Evolutionary conservation across 1,140 invertebrate genomes (phyloP).

Genomic region (Vollenhovia emeryi): DNA sequence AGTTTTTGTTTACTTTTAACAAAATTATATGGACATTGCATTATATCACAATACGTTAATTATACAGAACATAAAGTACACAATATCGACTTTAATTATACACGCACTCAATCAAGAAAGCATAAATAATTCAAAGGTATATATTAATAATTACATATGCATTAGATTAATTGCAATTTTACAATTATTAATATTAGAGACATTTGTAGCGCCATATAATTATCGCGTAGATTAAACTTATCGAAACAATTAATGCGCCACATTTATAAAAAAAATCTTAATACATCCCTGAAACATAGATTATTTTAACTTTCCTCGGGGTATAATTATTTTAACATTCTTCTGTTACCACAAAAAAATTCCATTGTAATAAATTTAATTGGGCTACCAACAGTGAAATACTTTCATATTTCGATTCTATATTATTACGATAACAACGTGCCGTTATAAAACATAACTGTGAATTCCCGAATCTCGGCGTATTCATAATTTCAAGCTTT

Average conservation of each 20-base stretch:
- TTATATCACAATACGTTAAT: slow-evolving; percentile 13
- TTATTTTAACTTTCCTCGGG: neutral
- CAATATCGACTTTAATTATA: neutral
- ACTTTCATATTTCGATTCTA: neutral
- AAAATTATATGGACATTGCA: neutral
- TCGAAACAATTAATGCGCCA: neutral
- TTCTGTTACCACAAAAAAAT: neutral
- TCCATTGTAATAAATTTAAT: neutral
- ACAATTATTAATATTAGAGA: neutral
- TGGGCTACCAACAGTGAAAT: neutral
- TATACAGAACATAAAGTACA: neutral
- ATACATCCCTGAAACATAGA: neutral
- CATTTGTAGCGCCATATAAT: neutral
- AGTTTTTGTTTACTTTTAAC: neutral
- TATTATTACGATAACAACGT: slow-evolving; percentile 1
- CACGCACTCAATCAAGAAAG: neutral
- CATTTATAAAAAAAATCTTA: neutral
- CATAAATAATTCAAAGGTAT: neutral
- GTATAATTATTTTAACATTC: neutral
- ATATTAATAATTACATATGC: neutral
- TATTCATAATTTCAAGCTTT: neutral
- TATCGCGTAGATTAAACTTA: neutral
- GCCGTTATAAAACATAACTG: neutral
- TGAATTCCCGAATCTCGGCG: neutral
- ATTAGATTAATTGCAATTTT: neutral